phyloP scores from a whole-genome alignment of 2,113 vertebrate species.

The Calyptomena viridis region DNA sequence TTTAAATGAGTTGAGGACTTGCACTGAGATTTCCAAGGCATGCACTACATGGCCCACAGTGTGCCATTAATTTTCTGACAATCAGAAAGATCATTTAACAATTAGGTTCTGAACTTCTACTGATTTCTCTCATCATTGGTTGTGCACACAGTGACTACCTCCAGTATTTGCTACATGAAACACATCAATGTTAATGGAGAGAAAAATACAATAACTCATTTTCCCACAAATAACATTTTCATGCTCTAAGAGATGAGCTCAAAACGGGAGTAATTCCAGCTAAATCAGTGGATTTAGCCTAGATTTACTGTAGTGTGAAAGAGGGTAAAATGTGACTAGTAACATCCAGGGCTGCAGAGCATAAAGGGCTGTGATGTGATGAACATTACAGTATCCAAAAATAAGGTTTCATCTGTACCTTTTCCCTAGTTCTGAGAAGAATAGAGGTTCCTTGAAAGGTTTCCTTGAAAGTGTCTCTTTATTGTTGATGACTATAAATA shows the following conservation, averaged over 20 bases:
- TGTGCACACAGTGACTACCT: not conserved
- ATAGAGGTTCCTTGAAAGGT: not conserved
- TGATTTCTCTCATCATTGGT: not conserved
- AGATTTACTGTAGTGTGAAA: not conserved
- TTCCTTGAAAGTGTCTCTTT: not conserved
- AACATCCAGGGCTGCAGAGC: not conserved
- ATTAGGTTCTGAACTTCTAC: not conserved
- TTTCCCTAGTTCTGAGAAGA: not conserved
- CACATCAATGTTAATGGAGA: not conserved
- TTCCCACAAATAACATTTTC: not conserved
- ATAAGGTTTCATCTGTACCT: not conserved
- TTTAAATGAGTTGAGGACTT: constrained; percentile 30
- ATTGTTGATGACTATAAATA: not conserved
- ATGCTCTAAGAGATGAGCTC: not conserved
- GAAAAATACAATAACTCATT: not conserved
- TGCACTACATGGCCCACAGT: not conserved
- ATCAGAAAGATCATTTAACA: not conserved
- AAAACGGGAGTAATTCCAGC: not conserved
- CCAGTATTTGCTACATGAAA: not conserved
- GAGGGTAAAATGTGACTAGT: not conserved
- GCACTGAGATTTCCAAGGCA: not conserved
- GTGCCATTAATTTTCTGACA: not conserved
- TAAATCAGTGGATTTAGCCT: constrained; percentile 30
- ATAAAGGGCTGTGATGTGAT: not conserved
- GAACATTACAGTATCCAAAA: not conserved